phyloP scores from a whole-genome alignment of 2,888 invertebrate species.

The Hydriomena furcata region DNA sequence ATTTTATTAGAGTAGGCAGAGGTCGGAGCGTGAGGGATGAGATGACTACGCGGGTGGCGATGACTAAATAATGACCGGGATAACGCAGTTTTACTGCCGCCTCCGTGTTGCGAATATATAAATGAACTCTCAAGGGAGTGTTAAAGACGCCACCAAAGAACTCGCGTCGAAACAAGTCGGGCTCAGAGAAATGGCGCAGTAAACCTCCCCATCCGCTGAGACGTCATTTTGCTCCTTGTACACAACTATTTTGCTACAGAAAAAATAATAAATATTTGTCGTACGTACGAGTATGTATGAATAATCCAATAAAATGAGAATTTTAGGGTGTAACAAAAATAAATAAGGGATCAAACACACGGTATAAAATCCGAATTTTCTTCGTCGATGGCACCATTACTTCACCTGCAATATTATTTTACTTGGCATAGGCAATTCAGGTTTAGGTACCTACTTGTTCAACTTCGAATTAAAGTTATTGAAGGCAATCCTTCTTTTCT shows the following conservation, averaged over 20 bases:
- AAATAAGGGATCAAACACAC: conserved; percentile 12
- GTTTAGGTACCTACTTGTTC: too few species aligned
- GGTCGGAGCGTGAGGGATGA: conserved; percentile 31
- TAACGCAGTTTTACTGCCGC: conserved; percentile 82
- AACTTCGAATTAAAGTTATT: background rate
- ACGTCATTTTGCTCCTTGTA: conserved; percentile 70
- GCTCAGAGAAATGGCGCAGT: conserved; percentile 76
- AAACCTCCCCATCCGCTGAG: conserved; percentile 76
- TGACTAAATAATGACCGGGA: conserved; percentile 83
- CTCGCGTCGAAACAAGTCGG: conserved; percentile 78
- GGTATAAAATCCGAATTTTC: conserved; percentile 7
- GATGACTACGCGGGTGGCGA: conserved; percentile 52
- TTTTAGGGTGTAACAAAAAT: conserved; percentile 17
- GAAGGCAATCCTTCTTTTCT: background rate
- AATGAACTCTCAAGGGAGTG: conserved; percentile 81
- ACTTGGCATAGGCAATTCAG: too few species aligned
- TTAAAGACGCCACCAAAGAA: conserved; percentile 80
- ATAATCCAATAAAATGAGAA: conserved; percentile 36
- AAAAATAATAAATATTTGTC: conserved; percentile 56
- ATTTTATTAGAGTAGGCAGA: conserved; percentile 60
- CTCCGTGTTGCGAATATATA: conserved; percentile 82
- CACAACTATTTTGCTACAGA: conserved; percentile 59
- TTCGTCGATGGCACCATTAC: conserved; percentile 1
- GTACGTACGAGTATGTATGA: conserved; percentile 41
- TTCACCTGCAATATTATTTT: conserved; percentile 1